A percentile compares a stretch with the other conserved stretches of the same genome.
These are phyloP conservation scores for Pteronotus mesoamericanus DNA, from an alignment of 2,797 vertebrate genomes.

Conservation along the genomic window DNA sequence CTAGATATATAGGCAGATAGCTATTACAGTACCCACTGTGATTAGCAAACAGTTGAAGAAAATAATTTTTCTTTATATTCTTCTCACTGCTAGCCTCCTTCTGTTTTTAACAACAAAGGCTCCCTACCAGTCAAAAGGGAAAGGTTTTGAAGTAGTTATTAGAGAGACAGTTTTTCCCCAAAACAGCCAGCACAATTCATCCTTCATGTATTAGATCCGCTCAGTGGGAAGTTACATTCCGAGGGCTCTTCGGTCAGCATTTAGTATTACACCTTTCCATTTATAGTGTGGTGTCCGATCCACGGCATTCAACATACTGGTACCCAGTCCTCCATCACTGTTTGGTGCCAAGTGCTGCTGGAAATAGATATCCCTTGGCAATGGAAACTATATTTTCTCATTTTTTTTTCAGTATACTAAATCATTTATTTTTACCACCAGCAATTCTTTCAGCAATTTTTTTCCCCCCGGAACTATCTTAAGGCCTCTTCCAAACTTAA, in stretches of 20 bases:
- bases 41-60: constrained; percentile 53
- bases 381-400: neutral
- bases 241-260: constrained; percentile 71
- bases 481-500: neutral
- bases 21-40: neutral
- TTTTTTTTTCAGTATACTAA: neutral
- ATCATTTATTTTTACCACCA: neutral
- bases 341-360: neutral
- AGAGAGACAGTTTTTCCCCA: constrained; percentile 61
- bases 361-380: neutral
- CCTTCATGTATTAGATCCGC: constrained; percentile 66
- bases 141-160: constrained; percentile 72
- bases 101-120: constrained; percentile 70
- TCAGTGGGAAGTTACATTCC: constrained; percentile 72
- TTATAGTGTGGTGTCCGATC: constrained; percentile 45
- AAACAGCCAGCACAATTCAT: constrained; percentile 73
- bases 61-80: constrained; percentile 46
- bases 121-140: constrained; percentile 49
- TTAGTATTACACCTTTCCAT: constrained; percentile 63
- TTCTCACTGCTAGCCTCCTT: constrained; percentile 30
- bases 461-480: neutral
- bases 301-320: neutral
- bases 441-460: neutral
- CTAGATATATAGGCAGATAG: neutral
- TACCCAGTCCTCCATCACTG: neutral